Evolutionary conservation across 2,888 invertebrate genomes (phyloP).

Genomic region (Ischnura elegans): DNA sequence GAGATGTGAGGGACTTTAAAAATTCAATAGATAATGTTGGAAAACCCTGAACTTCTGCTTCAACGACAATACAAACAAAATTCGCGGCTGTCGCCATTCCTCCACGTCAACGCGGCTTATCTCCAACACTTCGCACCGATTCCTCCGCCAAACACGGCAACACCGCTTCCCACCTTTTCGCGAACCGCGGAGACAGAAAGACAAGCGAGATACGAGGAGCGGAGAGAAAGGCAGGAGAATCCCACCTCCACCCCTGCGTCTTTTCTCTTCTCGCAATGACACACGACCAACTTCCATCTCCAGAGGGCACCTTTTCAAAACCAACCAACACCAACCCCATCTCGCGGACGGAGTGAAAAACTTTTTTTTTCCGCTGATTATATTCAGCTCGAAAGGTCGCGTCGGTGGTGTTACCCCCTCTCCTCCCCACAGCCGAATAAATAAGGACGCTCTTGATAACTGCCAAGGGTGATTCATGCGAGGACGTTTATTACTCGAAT

Average conservation of each 20-base stretch:
- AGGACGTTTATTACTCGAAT: conserved; percentile 2
- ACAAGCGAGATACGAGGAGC: too few species aligned
- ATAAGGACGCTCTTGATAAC: neutral
- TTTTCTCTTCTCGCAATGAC: neutral
- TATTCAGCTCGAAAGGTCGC: neutral
- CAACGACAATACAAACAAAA: too few species aligned
- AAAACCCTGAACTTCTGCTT: too few species aligned
- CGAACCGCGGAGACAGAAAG: too few species aligned
- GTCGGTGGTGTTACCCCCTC: neutral
- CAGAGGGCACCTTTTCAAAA: neutral
- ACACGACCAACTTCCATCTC: neutral
- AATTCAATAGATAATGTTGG: too few species aligned
- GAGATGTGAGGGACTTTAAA: too few species aligned
- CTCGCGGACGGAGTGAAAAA: neutral
- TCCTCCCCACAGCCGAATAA: too few species aligned
- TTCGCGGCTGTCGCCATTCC: neutral
- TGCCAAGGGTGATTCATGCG: conserved; percentile 35
- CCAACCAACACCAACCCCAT: neutral
- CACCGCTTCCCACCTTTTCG: too few species aligned
- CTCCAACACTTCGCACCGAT: neutral
- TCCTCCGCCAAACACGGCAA: neutral
- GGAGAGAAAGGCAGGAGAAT: neutral
- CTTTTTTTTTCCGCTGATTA: conserved; percentile 21
- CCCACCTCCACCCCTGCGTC: neutral
- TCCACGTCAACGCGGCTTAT: conserved; percentile 31